Conservation (phyloP, 2,113 vertebrate species). For the Nerophis lumbriciformis region DNA sequence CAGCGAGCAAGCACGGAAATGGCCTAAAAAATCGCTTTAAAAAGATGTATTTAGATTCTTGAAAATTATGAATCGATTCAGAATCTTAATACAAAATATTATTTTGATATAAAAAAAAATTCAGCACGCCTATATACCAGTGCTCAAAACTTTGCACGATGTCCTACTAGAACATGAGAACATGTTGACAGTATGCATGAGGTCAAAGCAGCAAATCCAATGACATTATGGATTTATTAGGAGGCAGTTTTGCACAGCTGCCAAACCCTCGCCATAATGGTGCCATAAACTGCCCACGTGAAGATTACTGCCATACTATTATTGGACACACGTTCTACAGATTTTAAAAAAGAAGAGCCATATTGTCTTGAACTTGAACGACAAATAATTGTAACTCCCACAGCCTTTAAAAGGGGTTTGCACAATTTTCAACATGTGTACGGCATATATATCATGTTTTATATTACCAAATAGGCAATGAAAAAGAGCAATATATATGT, state of each 20-base stretch:
- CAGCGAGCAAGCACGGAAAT: too few relatives aligned
- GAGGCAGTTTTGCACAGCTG: slow-evolving; percentile 26
- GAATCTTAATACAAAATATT: too few relatives aligned
- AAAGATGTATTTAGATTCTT: too few relatives aligned
- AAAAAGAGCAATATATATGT: slow-evolving; percentile 36
- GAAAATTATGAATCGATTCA: too few relatives aligned
- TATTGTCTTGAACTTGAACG: slow-evolving; percentile 30
- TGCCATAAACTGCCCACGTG: slow-evolving; percentile 38
- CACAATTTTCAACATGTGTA: slow-evolving; percentile 13
- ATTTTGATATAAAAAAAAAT: too few relatives aligned
- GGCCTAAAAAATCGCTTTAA: too few relatives aligned
- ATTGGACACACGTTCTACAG: slow-evolving; percentile 41
- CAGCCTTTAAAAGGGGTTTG: not conserved
- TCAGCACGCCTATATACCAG: too few relatives aligned
- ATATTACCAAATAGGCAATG: slow-evolving; percentile 21
- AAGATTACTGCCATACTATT: slow-evolving; percentile 23
- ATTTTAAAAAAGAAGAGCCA: slow-evolving; percentile 35
- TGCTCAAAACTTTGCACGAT: not conserved
- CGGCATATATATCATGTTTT: slow-evolving; percentile 23
- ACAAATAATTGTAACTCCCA: slow-evolving; percentile 17
- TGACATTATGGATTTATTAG: not conserved
- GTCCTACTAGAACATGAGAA: not conserved
- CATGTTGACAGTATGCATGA: not conserved
- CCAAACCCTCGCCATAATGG: slow-evolving; percentile 36
- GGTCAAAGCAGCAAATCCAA: too few relatives aligned